phyloP scores from a whole-genome alignment of 2,888 invertebrate genomes.

The Ennomos fuscantarius region DNA sequence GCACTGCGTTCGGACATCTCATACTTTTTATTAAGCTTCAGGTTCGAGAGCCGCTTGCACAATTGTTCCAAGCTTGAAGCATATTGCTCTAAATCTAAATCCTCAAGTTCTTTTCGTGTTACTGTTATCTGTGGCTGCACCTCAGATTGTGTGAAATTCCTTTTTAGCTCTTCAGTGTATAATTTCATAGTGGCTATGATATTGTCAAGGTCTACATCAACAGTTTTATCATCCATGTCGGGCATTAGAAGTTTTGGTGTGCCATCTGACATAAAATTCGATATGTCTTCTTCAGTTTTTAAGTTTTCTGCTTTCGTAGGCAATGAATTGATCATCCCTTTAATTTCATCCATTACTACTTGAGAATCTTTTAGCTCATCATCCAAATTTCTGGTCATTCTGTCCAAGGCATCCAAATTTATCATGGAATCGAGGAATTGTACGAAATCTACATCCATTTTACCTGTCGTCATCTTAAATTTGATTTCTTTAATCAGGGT shows the following conservation, averaged over 20 bases:
- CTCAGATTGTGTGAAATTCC: constrained; percentile 47
- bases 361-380: constrained; percentile 70
- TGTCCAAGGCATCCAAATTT: constrained; percentile 66
- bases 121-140: constrained; percentile 33
- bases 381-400: constrained; percentile 66
- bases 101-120: constrained; percentile 42
- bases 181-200: constrained; percentile 63
- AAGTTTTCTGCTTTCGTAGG: constrained; percentile 40
- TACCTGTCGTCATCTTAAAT: constrained; percentile 7
- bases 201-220: constrained; percentile 61
- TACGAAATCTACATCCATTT: constrained; percentile 49
- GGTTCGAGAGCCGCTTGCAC: constrained; percentile 63
- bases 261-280: constrained; percentile 60
- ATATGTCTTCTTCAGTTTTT: constrained; percentile 52
- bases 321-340: constrained; percentile 59
- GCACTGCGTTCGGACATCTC: constrained; percentile 53
- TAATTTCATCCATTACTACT: constrained; percentile 66
- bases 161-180: constrained; percentile 67
- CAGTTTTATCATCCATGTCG: constrained; percentile 60
- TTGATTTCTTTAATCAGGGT: too few relatives aligned
- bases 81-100: constrained; percentile 64
- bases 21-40: constrained; percentile 58
- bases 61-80: constrained; percentile 65
- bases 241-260: constrained; percentile 64
- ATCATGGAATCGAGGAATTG: constrained; percentile 64